Base-by-base conservation (phyloP, 37 sponge, comb jelly and placozoan species). In the Theonella swinhoei region DNA sequence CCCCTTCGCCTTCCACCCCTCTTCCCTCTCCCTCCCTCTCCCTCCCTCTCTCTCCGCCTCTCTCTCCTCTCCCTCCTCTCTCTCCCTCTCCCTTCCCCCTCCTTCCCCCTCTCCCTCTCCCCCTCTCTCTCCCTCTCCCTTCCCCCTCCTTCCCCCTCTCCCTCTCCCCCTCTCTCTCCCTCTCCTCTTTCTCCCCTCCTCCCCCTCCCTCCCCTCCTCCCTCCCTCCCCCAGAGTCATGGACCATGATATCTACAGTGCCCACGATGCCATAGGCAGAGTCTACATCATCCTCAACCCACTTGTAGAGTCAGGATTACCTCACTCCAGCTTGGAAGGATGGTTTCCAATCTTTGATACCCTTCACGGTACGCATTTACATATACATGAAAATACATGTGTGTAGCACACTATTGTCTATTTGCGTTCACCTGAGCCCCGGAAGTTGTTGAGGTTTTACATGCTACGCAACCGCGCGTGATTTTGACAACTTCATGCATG, bases 321-420 rank as follows among this genome's bases (percentile, higher is more conserved):
- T 72, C 37, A 43, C 19, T 14, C 37, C 62, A 34, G 19, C 39
- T 72, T 97, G 66, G 81, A 83, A 8, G 98, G 98, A 22, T 97
- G 98, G 98, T 97, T 91, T 37, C 98, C 98, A 19, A 95, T 97
- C 41, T 97, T 79, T 61, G 96, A 95, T 73, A 95, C 96, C 4
- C 68, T 95, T 0, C 93, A 92, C 75, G 95, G 91, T 85, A 54
- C 34, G 91, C 40, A 62, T 1, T 19, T 7, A n/a, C n/a, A n/a
- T n/a, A n/a, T n/a, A n/a, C n/a, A n/a, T n/a, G n/a, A n/a, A n/a
- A n/a, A n/a, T n/a, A n/a, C n/a, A n/a, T n/a, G n/a, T n/a, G n/a
- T n/a, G n/a, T n/a, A n/a, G n/a, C n/a, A n/a, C n/a, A n/a, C n/a
- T n/a, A n/a, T n/a, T n/a, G n/a, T n/a, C n/a, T n/a, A n/a, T n/a